Evolutionary conservation across 2,113 vertebrate genomes (phyloP), one percentile per base, ranked within the genome.

Genomic region (Trematomus loennbergii): DNA sequence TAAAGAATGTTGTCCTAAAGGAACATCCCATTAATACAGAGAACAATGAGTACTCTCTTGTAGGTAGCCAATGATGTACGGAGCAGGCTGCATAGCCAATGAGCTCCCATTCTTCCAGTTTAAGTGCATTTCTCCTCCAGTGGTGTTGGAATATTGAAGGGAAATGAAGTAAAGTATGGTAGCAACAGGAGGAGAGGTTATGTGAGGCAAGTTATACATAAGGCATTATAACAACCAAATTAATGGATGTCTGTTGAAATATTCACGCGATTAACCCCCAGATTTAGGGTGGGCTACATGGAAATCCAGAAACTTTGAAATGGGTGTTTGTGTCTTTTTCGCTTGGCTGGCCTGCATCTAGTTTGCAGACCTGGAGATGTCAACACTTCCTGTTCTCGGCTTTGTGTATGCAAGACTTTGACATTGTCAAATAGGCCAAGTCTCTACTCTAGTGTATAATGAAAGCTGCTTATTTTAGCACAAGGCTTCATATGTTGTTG

Each of bases 151-250:
- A 82, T 82, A 54, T 81, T 76, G 55, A 78, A 72, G 73, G 80
- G 36, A 91, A 86, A 89, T 75, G 74, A 72, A 84, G 82, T 76
- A 76, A 88, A 90, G 84, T 81, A 88, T 50, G 78, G 66, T 65
- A 57, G 70, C 62, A 82, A 73, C 84, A 72, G 79, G 52, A 57
- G 50, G 67, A 65, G 60, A 72, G 89, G 88, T 92, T 91, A 91
- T 83, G 80, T 82, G 78, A 91, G 88, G 87, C 72, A 7, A 79
- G 74, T 82, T 93, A 92, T 93, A 91, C 92, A 94, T 94, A 92
- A 94, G 86, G 85, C 88, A 93, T 93, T 88, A 84, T 89, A 89
- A 93, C 93, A 94, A 92, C 90, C 73, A 90, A 89, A 95, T 95
- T 91, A 94, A 94, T 95, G 92, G 93, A 94, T 91, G 91, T 91